Percentiles rank a stretch among this genome's conserved stretches.
Evolutionary conservation across 2,888 invertebrate genomes (phyloP).

Genomic region (Lepetodrilus schrolli): DNA sequence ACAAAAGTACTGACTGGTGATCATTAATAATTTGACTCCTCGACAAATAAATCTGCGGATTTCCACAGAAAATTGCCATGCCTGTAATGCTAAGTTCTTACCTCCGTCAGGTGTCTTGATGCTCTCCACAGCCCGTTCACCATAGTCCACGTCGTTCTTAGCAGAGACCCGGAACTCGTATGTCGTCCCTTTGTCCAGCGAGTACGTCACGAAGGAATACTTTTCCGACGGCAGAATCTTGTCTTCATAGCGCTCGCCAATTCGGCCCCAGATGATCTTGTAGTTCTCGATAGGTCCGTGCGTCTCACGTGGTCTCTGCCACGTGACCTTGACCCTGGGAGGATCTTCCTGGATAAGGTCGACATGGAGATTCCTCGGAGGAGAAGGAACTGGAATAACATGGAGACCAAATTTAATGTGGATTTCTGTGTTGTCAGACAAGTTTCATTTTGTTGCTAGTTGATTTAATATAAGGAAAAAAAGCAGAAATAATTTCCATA

Average conservation of each 20-base stretch:
- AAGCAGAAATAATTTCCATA: conserved; percentile 78
- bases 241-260: conserved; percentile 60
- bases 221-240: conserved; percentile 53
- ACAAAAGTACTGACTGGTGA: no score
- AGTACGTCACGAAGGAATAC: conserved; percentile 42
- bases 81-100: conserved; percentile 35
- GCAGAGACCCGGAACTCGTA: conserved; percentile 98
- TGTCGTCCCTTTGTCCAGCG: conserved; percentile 87
- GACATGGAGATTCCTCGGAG: conserved; percentile 75
- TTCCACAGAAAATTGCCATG: not conserved
- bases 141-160: conserved; percentile 93
- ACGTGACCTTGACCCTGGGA: conserved; percentile 92
- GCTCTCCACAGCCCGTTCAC: conserved; percentile 93
- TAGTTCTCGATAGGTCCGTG: conserved; percentile 82
- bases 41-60: no score
- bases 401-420: no score
- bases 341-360: conserved; percentile 90
- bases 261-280: conserved; percentile 66
- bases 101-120: conserved; percentile 96
- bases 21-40: no score
- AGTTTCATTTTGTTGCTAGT: no score
- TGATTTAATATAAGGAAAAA: not conserved
- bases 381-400: conserved; percentile 75
- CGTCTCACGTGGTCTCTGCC: conserved; percentile 91
- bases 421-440: no score